Percentiles rank a stretch among this genome's conserved stretches.
These are phyloP conservation scores for Alaudala cheleensis DNA, from an alignment of 2,113 vertebrate species.

Conservation along the genomic window DNA sequence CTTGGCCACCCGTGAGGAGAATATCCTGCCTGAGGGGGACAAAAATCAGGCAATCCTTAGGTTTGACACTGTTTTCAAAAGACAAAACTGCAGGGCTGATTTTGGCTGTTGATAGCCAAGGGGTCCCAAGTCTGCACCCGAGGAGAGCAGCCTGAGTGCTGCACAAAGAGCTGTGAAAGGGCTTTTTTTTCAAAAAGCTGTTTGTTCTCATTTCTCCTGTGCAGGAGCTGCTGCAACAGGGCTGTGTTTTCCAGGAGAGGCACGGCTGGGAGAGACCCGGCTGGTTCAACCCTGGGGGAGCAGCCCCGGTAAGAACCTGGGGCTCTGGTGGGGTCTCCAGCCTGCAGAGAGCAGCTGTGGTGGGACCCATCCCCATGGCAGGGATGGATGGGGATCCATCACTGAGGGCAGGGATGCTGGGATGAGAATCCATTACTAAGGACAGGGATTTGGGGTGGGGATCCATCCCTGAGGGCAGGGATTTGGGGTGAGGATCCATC, in stretches of 20 bases:
- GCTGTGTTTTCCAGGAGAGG: constrained; percentile 95
- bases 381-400: not conserved
- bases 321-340: rapidly evolving
- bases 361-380: rapidly evolving
- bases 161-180: not conserved
- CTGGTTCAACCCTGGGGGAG: constrained; percentile 84
- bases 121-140: rapidly evolving
- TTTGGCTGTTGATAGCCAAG: not conserved
- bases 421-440: not conserved
- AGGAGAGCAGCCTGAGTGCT: not conserved
- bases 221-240: constrained; percentile 86
- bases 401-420: not conserved
- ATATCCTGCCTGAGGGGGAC: not conserved
- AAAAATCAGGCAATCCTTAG: not conserved
- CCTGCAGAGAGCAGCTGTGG: not conserved
- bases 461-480: not conserved
- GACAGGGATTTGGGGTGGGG: not conserved
- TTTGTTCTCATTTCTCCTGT: not conserved
- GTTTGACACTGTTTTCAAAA: not conserved
- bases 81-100: not conserved
- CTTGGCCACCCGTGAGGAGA: not conserved
- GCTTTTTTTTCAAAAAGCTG: rapidly evolving
- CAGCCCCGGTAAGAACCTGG: constrained; percentile 80
- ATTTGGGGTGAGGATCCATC: not conserved
- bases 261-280: constrained; percentile 97